Percentiles rank a stretch among this genome's conserved stretches.
Evolutionary conservation across 2,888 invertebrate genomes (phyloP).

Genomic region (Chelonus formosanus): DNA sequence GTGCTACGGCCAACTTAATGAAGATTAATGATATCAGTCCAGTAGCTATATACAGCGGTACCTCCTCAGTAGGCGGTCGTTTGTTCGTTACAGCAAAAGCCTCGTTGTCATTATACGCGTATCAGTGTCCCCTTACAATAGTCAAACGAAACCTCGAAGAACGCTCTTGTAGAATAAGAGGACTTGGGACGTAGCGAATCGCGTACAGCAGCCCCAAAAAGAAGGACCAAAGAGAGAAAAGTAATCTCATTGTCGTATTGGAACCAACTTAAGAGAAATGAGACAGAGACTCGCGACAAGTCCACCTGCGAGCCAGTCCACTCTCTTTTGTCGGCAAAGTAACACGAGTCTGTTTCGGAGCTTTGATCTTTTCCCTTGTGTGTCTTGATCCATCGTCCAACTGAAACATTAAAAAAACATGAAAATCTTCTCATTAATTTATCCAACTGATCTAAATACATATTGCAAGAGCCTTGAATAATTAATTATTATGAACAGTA

Average conservation of each 20-base stretch:
- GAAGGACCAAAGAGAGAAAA: slow-evolving; percentile 7
- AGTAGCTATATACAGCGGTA: background rate
- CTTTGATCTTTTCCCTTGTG: slow-evolving; percentile 47
- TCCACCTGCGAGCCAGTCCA: slow-evolving; percentile 46
- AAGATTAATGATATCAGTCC: slow-evolving; percentile 39
- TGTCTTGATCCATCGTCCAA: slow-evolving; percentile 38
- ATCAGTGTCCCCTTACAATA: slow-evolving; percentile 37
- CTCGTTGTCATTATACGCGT: slow-evolving; percentile 42
- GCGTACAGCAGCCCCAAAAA: slow-evolving; percentile 8
- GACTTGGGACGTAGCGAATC: slow-evolving; percentile 39
- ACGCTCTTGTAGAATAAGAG: slow-evolving; percentile 30
- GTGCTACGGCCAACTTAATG: slow-evolving; percentile 35
- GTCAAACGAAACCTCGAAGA: background rate
- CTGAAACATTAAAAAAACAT: slow-evolving; percentile 14
- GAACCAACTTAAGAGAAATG: slow-evolving; percentile 32
- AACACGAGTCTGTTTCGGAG: slow-evolving; percentile 41
- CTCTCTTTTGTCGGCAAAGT: slow-evolving; percentile 49
- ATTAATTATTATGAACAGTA: too few relatives aligned
- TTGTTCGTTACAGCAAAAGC: slow-evolving; percentile 19
- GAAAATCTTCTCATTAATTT: background rate
- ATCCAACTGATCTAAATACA: too few relatives aligned
- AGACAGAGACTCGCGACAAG: slow-evolving; percentile 43
- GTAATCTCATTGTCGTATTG: slow-evolving; percentile 33
- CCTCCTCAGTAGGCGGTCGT: slow-evolving; percentile 8
- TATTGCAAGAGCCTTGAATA: too few relatives aligned